Conservation (phyloP, 2,888 invertebrate genomes). For the Dione vanillae region DNA sequence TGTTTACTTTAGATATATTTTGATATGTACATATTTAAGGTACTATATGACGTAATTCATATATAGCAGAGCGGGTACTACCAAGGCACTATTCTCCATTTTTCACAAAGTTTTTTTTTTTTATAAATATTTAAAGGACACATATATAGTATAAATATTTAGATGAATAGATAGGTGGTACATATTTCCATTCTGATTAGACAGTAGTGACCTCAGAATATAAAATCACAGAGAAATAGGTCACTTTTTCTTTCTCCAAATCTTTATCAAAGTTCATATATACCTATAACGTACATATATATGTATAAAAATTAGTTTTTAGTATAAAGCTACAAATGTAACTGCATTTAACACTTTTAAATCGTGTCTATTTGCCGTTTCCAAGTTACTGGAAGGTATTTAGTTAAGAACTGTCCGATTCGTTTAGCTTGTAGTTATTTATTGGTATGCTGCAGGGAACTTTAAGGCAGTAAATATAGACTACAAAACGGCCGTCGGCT, state of each 20-base stretch:
- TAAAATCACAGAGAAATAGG: neutral
- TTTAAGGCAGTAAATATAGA: constrained; percentile 30
- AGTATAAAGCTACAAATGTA: constrained; percentile 8
- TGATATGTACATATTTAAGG: no score
- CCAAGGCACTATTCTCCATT: no score
- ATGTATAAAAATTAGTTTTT: neutral
- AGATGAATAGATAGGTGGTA: no score
- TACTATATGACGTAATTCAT: no score
- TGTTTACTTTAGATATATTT: no score
- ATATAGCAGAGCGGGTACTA: no score
- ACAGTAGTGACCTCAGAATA: neutral
- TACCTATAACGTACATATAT: no score
- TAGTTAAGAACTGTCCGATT: constrained; percentile 40
- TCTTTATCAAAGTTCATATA: neutral
- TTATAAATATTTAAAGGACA: neutral
- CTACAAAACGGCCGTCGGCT: constrained; percentile 35
- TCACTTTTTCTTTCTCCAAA: neutral
- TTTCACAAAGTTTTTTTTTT: no score
- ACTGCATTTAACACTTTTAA: constrained; percentile 22
- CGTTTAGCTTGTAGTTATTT: constrained; percentile 39
- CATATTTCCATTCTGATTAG: neutral
- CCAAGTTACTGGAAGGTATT: constrained; percentile 40
- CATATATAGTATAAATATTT: no score
- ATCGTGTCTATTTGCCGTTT: constrained; percentile 33
- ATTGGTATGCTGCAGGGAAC: constrained; percentile 33